Percentiles rank a stretch among this genome's conserved stretches.
Conservation (phyloP, 1,140 invertebrate species). For the Drosophila aff. region DNA sequence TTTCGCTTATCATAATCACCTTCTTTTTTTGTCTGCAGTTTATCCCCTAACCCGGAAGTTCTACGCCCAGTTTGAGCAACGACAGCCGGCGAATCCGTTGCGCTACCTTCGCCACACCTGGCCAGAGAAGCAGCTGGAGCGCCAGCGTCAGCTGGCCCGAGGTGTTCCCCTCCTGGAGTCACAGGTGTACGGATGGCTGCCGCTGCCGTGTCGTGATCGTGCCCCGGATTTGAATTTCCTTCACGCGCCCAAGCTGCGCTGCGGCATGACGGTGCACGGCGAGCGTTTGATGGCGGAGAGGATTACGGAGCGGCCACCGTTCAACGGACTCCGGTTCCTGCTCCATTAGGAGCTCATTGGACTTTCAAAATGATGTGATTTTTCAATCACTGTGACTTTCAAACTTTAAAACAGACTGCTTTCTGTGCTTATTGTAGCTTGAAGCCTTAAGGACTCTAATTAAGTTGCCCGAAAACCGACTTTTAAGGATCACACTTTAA, state of each 20-base stretch:
- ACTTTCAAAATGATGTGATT: background rate
- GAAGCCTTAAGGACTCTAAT: slow-evolving; percentile 1
- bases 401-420: slow-evolving; percentile 1
- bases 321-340: slow-evolving; percentile 74
- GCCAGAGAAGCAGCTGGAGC: slow-evolving; percentile 41
- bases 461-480: background rate
- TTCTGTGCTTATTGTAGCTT: slow-evolving; percentile 16
- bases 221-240: slow-evolving; percentile 65
- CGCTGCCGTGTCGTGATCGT: slow-evolving; percentile 33
- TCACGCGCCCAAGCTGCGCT: slow-evolving; percentile 72
- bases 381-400: background rate
- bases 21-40: slow-evolving; percentile 38
- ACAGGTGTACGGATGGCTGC: slow-evolving; percentile 77
- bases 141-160: slow-evolving; percentile 20
- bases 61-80: slow-evolving; percentile 64
- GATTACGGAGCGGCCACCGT: slow-evolving; percentile 70
- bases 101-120: slow-evolving; percentile 31
- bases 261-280: slow-evolving; percentile 73
- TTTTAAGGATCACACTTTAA: slow-evolving; percentile 1
- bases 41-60: slow-evolving; percentile 73
- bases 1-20: background rate
- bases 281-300: slow-evolving; percentile 67
- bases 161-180: slow-evolving; percentile 60
- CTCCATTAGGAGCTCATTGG: slow-evolving; percentile 45
- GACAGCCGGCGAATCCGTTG: slow-evolving; percentile 28